phyloP scores from a whole-genome alignment of 2,888 invertebrate species.

The Tipula lateralis region DNA sequence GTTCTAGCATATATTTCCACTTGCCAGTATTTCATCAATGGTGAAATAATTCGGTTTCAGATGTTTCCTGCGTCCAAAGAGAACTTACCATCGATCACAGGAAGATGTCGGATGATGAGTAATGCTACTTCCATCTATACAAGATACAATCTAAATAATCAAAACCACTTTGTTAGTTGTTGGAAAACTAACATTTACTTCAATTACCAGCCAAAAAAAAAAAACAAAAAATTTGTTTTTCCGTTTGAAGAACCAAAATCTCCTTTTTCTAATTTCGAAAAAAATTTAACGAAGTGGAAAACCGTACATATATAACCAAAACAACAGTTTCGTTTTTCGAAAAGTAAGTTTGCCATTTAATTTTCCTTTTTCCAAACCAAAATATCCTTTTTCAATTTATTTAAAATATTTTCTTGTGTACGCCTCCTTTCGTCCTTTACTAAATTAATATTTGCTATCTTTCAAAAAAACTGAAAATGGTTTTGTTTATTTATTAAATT shows the following conservation, averaged over 20 bases:
- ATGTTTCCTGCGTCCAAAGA: no score
- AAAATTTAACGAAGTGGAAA: not conserved
- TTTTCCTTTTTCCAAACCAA: not conserved
- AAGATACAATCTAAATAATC: no score
- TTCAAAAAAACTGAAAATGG: not conserved
- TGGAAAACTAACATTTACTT: not conserved
- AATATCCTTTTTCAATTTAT: not conserved
- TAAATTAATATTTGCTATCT: constrained; percentile 11
- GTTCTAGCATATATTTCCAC: no score
- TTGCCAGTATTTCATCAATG: no score
- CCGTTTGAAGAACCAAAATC: constrained; percentile 9
- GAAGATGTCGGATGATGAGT: no score
- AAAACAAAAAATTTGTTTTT: not conserved
- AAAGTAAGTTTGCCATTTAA: not conserved
- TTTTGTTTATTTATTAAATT: constrained; percentile 1
- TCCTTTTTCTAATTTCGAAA: not conserved
- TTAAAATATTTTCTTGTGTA: not conserved
- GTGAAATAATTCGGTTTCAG: no score
- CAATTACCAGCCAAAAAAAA: not conserved
- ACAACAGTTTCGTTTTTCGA: not conserved
- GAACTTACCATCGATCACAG: no score
- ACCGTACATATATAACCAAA: not conserved
- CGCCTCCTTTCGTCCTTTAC: not conserved
- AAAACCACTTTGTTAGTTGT: no score
- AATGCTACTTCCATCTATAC: no score